Evolutionary conservation across 2,888 invertebrate genomes (phyloP).

Genomic region (Anoplius nigerrimus): DNA sequence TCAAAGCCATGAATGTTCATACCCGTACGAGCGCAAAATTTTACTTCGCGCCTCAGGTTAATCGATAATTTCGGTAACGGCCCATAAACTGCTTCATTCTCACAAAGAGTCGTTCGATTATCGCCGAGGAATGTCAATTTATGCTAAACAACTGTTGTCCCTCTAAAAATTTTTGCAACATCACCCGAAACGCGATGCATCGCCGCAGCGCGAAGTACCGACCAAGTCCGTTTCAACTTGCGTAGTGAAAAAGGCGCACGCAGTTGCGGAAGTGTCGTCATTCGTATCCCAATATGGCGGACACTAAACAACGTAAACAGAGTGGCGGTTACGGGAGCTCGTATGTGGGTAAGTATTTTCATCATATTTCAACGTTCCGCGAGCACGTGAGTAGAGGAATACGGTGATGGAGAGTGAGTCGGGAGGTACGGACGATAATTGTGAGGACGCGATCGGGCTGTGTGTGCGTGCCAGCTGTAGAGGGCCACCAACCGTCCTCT

Average conservation of each 20-base stretch:
- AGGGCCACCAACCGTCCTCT: conserved; percentile 41
- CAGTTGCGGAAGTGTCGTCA: conserved; percentile 68
- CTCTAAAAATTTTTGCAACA: too few relatives aligned
- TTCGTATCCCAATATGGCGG: conserved; percentile 74
- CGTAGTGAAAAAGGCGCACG: conserved; percentile 58
- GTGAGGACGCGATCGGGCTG: not conserved
- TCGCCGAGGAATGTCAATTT: too few relatives aligned
- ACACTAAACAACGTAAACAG: conserved; percentile 77
- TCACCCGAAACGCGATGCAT: conserved; percentile 19
- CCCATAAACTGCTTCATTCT: too few relatives aligned
- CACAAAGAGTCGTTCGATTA: too few relatives aligned
- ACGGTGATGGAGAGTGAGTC: too few relatives aligned
- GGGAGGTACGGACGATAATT: not conserved
- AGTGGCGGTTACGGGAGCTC: conserved; percentile 70
- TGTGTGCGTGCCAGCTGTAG: conserved; percentile 52
- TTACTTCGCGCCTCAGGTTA: too few relatives aligned
- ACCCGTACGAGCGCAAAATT: too few relatives aligned
- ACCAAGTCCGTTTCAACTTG: conserved; percentile 43
- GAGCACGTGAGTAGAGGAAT: too few relatives aligned
- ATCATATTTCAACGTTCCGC: conserved; percentile 14
- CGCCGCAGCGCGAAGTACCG: conserved; percentile 23
- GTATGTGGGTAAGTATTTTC: conserved; percentile 70
- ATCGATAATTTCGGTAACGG: too few relatives aligned
- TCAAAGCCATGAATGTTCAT: too few relatives aligned
- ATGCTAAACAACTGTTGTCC: too few relatives aligned